Conservation (phyloP, 2,113 vertebrate species). For the Pleuronectes platessa region DNA sequence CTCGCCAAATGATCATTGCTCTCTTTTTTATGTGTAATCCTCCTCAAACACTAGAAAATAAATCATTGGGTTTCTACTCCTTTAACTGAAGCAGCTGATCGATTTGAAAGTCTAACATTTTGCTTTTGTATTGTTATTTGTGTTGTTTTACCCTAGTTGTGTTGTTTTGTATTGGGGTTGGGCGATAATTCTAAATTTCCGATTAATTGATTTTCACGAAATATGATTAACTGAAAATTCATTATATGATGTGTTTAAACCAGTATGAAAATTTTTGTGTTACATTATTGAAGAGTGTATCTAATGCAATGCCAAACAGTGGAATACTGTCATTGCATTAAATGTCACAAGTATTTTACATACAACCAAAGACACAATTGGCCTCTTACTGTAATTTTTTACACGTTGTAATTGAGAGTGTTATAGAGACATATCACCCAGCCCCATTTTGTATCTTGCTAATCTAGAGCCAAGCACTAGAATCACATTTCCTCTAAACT, state of each 20-base stretch:
- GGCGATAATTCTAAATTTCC: conserved; percentile 35
- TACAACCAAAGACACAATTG: not conserved
- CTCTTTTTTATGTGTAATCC: conserved; percentile 43
- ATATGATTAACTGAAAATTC: too few relatives aligned
- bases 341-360: not conserved
- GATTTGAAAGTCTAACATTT: conserved; percentile 47
- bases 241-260: not conserved
- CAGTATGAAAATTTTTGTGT: not conserved
- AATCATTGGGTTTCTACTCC: conserved; percentile 47
- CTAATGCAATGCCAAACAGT: not conserved
- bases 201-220: too few relatives aligned
- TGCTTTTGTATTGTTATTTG: conserved; percentile 57
- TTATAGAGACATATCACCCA: conserved; percentile 44
- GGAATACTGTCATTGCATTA: not conserved
- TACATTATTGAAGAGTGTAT: not conserved
- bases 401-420: not conserved
- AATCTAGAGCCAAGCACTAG: not conserved
- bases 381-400: not conserved
- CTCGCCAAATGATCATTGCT: conserved; percentile 49
- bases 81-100: conserved; percentile 41
- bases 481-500: conserved; percentile 22
- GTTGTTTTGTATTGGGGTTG: conserved; percentile 21
- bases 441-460: conserved; percentile 24
- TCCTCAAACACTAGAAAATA: conserved; percentile 21
- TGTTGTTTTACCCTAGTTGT: conserved; percentile 35